Conservation (phyloP, 2,113 vertebrate species). For the Bubalus kerabau region DNA sequence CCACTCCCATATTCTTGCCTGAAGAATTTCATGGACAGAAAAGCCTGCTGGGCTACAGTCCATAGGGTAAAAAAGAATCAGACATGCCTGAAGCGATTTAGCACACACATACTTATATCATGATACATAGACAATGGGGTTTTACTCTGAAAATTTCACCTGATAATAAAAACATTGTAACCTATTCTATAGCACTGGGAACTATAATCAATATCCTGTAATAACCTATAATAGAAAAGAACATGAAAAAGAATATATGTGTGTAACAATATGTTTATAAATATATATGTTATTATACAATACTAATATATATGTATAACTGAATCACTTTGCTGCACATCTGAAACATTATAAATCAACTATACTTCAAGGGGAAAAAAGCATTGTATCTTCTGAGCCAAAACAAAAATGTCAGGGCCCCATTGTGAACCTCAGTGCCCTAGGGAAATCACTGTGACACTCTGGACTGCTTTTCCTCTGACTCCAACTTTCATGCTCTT, state of each 20-base stretch:
- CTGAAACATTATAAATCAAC: background rate
- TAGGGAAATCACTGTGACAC: background rate
- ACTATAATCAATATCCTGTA: background rate
- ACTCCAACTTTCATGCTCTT: background rate
- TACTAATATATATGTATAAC: background rate
- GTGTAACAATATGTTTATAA: background rate
- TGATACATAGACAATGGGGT: background rate
- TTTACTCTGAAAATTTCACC: background rate
- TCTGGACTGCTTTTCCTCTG: background rate
- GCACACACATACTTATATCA: background rate
- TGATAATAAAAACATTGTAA: background rate
- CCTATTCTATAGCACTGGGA: background rate
- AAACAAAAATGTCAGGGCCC: background rate
- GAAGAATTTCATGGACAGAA: background rate
- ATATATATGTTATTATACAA: background rate
- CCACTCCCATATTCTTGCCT: background rate
- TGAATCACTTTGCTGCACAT: background rate
- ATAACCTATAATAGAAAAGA: background rate
- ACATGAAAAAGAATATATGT: background rate
- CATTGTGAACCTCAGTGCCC: background rate
- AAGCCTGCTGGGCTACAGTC: background rate
- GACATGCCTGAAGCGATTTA: background rate
- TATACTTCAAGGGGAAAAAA: background rate
- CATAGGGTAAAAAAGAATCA: background rate
- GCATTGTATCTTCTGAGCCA: background rate